Evolutionary conservation across 2,888 invertebrate genomes (phyloP), one percentile per base, ranked within the genome.

Genomic region (Agriopis marginaria): DNA sequence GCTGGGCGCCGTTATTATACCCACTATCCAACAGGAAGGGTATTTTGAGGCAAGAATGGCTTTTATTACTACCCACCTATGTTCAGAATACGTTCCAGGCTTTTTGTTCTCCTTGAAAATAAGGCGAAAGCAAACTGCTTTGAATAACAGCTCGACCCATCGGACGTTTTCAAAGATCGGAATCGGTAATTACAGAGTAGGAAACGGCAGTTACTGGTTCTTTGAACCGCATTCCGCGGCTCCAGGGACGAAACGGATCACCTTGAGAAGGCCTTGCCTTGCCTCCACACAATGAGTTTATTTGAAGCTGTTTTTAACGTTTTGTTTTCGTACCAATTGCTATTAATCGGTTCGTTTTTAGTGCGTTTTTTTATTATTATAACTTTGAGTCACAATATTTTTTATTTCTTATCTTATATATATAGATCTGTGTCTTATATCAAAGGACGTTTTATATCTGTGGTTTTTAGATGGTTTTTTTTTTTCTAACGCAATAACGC

Each of bases 191-290:
- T 78, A 81, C 70, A 61, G 66, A 67, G 54, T 66, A 75, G 64
- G 75, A 76, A 80, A 83, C 84, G 75, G 78, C 81, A 69, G 59
- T 63, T 56, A 68, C 63, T 62, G 75, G 70, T 70, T 72, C 77
- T 63, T 70, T 58, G 63, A 67, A 71, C 84, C 79, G 80, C 87
- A 87, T 87, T 86, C 87, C 82, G 77, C 70, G 75, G 77, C 63
- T 74, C 77, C 71, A 77, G 75, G 79, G 80, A 77, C 78, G 80
- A 76, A 80, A 79, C 80, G 74, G 76, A 80, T 81, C 74, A 72
- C 80, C 76, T 77, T 77, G 77, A 78, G 77, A 77, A 75, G 77
- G 76, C 74, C 68, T 72, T 70, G 65, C 56, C 11, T 23, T 17
- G 59, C 10, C 32, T 23, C 7, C 49, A 51, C 42, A 62, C 53